Evolutionary conservation across 2,113 vertebrate species (phyloP), one percentile per base, ranked within the genome.

Genomic region (Smithornis capensis): DNA sequence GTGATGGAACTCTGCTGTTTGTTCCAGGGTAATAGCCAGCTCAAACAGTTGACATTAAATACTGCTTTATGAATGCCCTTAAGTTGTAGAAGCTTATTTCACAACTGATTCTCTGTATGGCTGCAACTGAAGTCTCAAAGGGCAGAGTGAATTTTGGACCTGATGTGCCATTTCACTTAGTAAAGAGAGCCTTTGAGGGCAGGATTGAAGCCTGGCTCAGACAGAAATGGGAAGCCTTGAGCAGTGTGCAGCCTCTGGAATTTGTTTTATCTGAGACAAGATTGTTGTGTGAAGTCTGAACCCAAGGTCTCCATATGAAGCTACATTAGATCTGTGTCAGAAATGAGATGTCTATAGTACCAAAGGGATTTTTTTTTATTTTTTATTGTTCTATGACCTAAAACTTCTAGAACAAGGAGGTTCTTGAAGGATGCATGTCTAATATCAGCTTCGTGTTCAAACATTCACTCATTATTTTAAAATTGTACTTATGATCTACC

Each of bases 401-500:
- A 75, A 57, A 47, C 62, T 6, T 75, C 37, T 17, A 68, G 28
- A 64, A 47, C 7, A 27, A 33, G 49, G 15, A 47, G n/a, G 9
- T 85, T 79, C 33, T 52, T 89, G 52, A 70, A 92, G 52, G 44
- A 45, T 84, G 24, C 29, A 23, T 70, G 42, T 76, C 19, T 83
- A 78, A 63, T 77, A 83, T 24, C 35, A 60, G 29, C 60, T 93
- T 91, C 68, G 56, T 90, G 55, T 70, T 88, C 77, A 88, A 77
- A 86, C 75, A 83, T 95, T 81, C 59, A 83, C 59, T 70, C 35
- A 45, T 81, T 74, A 45, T 86, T 93, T 93, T 56, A 13, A 93
- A 86, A 90, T 37, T 64, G 22, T 80, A 31, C 44, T 73, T 77
- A 21, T 4, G 42, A 55, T 52, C 17, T 88, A 15, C 28, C 0